Conservation (phyloP, 1,140 invertebrate genomes). For the Colletes latitarsis region DNA sequence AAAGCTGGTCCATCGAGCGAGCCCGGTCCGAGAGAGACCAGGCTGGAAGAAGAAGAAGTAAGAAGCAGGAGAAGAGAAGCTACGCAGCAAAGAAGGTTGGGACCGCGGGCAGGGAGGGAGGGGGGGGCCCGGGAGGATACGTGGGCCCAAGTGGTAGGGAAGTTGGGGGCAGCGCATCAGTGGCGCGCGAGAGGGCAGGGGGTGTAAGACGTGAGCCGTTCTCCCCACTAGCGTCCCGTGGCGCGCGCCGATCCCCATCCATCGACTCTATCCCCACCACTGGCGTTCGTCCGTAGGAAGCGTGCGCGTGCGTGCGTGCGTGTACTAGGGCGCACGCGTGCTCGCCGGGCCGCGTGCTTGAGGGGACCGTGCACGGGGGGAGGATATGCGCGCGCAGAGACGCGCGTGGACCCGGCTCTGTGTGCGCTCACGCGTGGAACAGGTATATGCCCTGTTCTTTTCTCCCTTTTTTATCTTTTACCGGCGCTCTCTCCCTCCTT, state of each 20-base stretch:
- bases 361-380: slow-evolving; percentile 46
- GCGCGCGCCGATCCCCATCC: slow-evolving; percentile 78
- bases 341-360: slow-evolving; percentile 59
- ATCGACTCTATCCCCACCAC: slow-evolving; percentile 42
- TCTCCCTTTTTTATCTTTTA: slow-evolving; percentile 25
- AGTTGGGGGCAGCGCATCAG: slow-evolving; percentile 38
- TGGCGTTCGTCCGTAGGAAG: slow-evolving; percentile 43
- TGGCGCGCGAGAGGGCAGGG: slow-evolving; percentile 60
- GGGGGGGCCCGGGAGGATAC: slow-evolving; percentile 54
- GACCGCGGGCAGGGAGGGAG: slow-evolving; percentile 43
- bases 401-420: slow-evolving; percentile 36
- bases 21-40: slow-evolving; percentile 48
- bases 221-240: slow-evolving; percentile 72
- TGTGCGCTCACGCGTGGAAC: slow-evolving; percentile 59
- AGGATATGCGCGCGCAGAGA: slow-evolving; percentile 30
- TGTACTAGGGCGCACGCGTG: slow-evolving; percentile 63
- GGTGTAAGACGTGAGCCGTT: slow-evolving; percentile 77
- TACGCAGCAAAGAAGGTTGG: slow-evolving; percentile 54
- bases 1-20: slow-evolving; percentile 73
- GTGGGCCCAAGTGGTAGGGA: slow-evolving; percentile 50
- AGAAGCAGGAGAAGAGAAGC: slow-evolving; percentile 61
- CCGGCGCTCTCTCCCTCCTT: slow-evolving; percentile 23
- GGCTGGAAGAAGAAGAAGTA: slow-evolving; percentile 25
- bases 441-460: slow-evolving; percentile 61
- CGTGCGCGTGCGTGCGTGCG: slow-evolving; percentile 55